Conservation (phyloP, 2,797 vertebrate species). For the Pteropus rufus region DNA sequence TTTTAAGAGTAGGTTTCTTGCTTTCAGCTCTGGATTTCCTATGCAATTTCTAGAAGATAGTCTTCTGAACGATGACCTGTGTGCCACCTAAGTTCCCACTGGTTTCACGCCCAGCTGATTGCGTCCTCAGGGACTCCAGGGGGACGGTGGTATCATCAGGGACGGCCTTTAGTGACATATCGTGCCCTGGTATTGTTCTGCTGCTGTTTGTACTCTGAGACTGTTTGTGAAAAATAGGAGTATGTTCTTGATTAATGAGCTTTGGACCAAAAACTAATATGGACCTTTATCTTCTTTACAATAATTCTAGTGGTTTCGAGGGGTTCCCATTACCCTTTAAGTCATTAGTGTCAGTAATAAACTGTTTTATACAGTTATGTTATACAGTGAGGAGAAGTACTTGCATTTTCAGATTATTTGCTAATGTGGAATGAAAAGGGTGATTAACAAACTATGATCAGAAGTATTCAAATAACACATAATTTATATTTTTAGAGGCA, state of each 20-base stretch:
- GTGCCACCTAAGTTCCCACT: background rate
- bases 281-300: constrained; percentile 25
- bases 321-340: constrained; percentile 1
- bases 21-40: background rate
- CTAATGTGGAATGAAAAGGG: background rate
- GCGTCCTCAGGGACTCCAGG: fast-evolving
- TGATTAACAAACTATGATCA: background rate
- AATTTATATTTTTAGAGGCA: background rate
- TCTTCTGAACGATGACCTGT: background rate
- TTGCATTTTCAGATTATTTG: constrained; percentile 15
- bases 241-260: constrained; percentile 14
- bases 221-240: background rate
- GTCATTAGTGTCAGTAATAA: background rate
- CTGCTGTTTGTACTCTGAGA: background rate
- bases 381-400: background rate
- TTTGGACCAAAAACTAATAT: background rate
- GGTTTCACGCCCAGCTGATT: fast-evolving
- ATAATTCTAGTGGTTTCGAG: background rate
- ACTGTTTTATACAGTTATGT: background rate
- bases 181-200: background rate
- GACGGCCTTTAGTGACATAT: no score
- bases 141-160: fast-evolving
- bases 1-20: background rate
- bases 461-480: background rate
- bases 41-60: background rate